These are phyloP conservation scores for Meriones psammophilus DNA, from an alignment of 2,797 vertebrate genomes.

Conservation along the genomic window DNA sequence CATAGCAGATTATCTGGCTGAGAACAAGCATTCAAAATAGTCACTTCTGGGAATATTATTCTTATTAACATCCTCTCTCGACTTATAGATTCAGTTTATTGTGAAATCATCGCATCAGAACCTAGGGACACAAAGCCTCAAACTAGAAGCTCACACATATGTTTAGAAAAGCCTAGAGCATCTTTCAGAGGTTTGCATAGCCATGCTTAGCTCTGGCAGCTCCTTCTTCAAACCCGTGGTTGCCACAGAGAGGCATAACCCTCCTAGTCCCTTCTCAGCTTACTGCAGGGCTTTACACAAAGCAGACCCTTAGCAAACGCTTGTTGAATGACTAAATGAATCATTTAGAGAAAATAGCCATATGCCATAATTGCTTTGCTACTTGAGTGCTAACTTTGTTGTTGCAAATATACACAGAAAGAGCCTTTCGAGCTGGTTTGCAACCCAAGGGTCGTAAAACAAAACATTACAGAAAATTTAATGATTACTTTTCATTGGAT, in stretches of 20 bases:
- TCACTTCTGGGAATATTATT: constrained; percentile 1
- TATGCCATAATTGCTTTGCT: constrained; percentile 44
- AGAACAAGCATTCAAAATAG: constrained; percentile 5
- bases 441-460: constrained; percentile 44
- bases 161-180: constrained; percentile 1
- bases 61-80: not conserved
- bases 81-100: constrained; percentile 5
- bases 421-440: constrained; percentile 1
- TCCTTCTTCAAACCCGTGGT: not conserved
- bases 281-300: not conserved
- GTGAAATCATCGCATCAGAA: constrained; percentile 27
- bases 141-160: not conserved
- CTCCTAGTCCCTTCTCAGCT: not conserved
- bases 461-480: not conserved
- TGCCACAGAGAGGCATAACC: not conserved
- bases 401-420: constrained; percentile 2
- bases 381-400: constrained; percentile 38
- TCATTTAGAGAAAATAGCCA: constrained; percentile 68
- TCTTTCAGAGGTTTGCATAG: not conserved
- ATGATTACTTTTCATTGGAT: not conserved
- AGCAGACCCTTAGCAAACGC: constrained; percentile 19
- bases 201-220: not conserved
- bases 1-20: not conserved
- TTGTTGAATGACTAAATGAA: constrained; percentile 63
- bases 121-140: constrained; percentile 13